These are phyloP conservation scores for Escarpia spicata DNA, from an alignment of 2,888 invertebrate genomes.

Conservation along the genomic window DNA sequence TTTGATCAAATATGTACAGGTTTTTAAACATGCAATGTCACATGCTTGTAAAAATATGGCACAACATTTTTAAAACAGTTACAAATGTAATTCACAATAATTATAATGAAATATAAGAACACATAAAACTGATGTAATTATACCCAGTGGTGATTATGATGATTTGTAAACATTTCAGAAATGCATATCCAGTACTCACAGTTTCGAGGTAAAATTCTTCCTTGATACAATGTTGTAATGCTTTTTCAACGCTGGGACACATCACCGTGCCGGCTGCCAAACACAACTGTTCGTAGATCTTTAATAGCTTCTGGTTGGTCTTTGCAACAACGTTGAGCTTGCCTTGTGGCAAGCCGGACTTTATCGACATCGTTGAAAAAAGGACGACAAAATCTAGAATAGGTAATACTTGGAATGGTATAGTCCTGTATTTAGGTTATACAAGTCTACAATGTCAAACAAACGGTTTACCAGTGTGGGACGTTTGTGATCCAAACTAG, in stretches of 20 bases:
- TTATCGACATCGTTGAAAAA: not conserved
- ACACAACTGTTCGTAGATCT: not conserved
- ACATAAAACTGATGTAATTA: too few species aligned
- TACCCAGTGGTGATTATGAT: too few species aligned
- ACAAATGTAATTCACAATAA: too few species aligned
- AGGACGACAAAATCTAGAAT: not conserved
- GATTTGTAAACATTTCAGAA: too few species aligned
- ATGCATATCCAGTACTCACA: not conserved
- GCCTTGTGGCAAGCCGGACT: not conserved
- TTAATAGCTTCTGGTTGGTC: not conserved
- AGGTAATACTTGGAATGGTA: not conserved
- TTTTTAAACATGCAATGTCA: too few species aligned
- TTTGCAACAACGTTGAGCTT: not conserved
- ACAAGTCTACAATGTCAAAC: too few species aligned
- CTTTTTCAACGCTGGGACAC: not conserved
- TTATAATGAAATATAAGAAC: too few species aligned
- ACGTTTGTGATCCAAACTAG: too few species aligned
- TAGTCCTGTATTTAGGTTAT: not conserved
- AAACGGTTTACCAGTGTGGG: too few species aligned
- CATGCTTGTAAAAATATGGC: too few species aligned
- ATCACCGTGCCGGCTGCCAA: not conserved
- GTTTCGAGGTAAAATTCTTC: not conserved
- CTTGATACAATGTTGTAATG: not conserved
- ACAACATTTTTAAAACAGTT: too few species aligned
- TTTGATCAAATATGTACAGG: too few species aligned